These are phyloP conservation scores for Brachyptera putata DNA, from an alignment of 2,888 invertebrate species.

Conservation along the genomic window DNA sequence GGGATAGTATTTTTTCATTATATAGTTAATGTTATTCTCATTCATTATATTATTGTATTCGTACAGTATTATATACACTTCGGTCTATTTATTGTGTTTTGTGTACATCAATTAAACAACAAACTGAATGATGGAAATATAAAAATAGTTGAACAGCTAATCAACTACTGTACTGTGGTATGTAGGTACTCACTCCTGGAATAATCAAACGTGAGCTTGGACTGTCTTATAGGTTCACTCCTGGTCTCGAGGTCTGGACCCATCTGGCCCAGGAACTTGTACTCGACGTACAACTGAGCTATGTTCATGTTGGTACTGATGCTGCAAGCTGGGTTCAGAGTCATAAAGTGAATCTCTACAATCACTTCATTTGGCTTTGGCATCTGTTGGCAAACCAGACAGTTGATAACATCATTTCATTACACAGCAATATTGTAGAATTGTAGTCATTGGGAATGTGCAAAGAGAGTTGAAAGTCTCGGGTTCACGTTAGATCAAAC, in stretches of 20 bases:
- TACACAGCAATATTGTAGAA: too few species aligned
- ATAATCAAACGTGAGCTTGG: not conserved
- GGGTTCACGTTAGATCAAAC: too few species aligned
- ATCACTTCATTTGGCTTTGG: not conserved
- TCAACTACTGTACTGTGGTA: not conserved
- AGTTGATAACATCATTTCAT: too few species aligned
- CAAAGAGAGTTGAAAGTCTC: too few species aligned
- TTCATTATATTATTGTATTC: too few species aligned
- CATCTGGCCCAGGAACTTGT: not conserved
- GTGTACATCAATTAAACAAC: not conserved
- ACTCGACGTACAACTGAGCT: conserved; percentile 1
- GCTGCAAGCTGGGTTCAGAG: not conserved
- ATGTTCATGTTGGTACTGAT: not conserved
- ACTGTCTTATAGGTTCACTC: not conserved
- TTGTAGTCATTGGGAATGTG: too few species aligned
- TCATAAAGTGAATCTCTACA: not conserved
- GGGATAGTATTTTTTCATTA: too few species aligned
- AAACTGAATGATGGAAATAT: not conserved
- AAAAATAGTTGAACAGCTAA: not conserved
- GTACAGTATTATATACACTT: too few species aligned
- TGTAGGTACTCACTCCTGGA: not conserved
- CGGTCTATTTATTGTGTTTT: too few species aligned
- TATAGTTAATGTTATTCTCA: too few species aligned
- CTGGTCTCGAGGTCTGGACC: conserved; percentile 7
- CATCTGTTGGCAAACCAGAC: not conserved